Conservation (phyloP, 2,113 vertebrate species). For the Chloropsis cyanopogon region DNA sequence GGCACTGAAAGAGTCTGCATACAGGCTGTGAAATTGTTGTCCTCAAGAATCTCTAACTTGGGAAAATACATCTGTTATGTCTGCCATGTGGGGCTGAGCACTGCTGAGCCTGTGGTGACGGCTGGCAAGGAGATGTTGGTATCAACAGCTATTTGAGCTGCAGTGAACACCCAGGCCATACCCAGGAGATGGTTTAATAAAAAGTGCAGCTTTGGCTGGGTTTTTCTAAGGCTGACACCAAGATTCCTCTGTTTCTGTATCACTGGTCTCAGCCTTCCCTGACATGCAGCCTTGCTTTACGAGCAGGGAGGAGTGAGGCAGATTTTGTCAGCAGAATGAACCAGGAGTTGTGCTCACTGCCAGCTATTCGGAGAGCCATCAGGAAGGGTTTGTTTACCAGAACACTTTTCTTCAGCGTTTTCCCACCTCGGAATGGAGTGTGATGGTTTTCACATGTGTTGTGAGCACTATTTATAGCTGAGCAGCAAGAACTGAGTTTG, state of each 20-base stretch:
- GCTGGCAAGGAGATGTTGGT: neutral
- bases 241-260: neutral
- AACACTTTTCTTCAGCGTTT: neutral
- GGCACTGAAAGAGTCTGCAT: neutral
- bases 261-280: neutral
- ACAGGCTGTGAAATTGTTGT: neutral
- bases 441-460: slow-evolving; percentile 31
- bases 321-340: neutral
- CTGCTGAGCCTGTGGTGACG: neutral
- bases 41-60: neutral
- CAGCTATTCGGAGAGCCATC: neutral
- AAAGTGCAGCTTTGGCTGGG: neutral
- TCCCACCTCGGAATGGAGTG: neutral
- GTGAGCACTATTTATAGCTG: slow-evolving; percentile 33
- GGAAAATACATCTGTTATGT: neutral
- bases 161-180: neutral
- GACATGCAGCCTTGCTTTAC: neutral
- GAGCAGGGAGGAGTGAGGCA: neutral
- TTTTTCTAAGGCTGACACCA: neutral
- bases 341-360: neutral
- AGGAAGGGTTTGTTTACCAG: slow-evolving; percentile 52
- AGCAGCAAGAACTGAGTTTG: neutral
- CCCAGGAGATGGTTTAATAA: neutral
- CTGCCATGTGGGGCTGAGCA: neutral
- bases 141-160: neutral